Percentiles rank a stretch among this genome's conserved stretches.
These are phyloP conservation scores for Cyrtonyx montezumae DNA, from an alignment of 2,113 vertebrate species.

Conservation along the genomic window DNA sequence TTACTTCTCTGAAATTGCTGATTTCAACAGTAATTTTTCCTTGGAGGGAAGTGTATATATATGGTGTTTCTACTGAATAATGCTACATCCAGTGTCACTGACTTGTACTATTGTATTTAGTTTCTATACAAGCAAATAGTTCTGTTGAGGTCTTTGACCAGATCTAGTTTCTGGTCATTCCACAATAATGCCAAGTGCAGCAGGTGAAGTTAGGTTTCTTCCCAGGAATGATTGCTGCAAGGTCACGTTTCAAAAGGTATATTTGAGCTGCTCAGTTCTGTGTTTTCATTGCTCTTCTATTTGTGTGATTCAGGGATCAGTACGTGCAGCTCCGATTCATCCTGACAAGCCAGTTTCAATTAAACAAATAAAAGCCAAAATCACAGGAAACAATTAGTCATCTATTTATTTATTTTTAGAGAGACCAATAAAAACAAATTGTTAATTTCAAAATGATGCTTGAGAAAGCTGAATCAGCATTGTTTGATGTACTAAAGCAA, in stretches of 20 bases:
- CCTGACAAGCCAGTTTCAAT: background rate
- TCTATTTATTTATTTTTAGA: background rate
- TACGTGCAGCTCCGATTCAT: background rate
- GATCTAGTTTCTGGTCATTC: background rate
- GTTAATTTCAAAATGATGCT: constrained; percentile 55
- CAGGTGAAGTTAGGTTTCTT: background rate
- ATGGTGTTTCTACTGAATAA: background rate
- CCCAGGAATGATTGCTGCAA: background rate
- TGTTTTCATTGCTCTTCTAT: background rate
- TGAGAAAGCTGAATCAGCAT: constrained; percentile 47
- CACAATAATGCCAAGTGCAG: background rate
- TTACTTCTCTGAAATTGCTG: background rate
- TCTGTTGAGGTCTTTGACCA: background rate
- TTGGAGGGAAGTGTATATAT: background rate
- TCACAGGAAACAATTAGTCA: background rate
- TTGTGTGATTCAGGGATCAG: background rate
- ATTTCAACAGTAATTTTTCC: background rate
- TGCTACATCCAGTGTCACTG: fast-evolving
- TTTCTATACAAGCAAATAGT: background rate
- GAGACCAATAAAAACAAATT: constrained; percentile 29
- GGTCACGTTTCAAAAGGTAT: background rate
- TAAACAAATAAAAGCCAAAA: background rate
- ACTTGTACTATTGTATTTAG: background rate
- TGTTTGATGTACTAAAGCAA: constrained; percentile 49
- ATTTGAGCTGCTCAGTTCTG: background rate